These are phyloP conservation scores for Metaphire vulgaris DNA, from an alignment of 1,140 invertebrate genomes.

Conservation along the genomic window DNA sequence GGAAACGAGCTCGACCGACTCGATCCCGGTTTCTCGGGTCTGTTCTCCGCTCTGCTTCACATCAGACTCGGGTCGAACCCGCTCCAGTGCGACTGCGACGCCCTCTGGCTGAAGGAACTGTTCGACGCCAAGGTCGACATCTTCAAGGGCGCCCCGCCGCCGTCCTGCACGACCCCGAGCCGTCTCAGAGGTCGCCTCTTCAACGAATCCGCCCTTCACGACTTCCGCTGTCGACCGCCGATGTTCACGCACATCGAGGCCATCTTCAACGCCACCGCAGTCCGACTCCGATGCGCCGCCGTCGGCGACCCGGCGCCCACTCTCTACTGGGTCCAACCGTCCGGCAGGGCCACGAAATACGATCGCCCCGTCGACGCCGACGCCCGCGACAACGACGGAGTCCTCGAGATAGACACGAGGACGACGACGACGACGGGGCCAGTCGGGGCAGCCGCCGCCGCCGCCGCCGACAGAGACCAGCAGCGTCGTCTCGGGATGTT, in stretches of 20 bases:
- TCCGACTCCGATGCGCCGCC: constrained; percentile 43
- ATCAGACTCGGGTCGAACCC: constrained; percentile 45
- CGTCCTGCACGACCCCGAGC: constrained; percentile 40
- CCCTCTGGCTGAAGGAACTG: constrained; percentile 45
- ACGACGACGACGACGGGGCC: constrained; percentile 4
- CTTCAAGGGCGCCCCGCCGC: constrained; percentile 38
- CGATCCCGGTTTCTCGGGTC: constrained; percentile 36
- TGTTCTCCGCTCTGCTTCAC: constrained; percentile 44
- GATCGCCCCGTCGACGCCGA: not conserved
- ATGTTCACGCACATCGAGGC: constrained; percentile 49
- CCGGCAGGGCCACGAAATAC: constrained; percentile 29
- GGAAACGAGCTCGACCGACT: constrained; percentile 45
- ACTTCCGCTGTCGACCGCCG: constrained; percentile 43
- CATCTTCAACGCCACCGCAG: constrained; percentile 40
- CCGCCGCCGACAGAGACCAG: no score
- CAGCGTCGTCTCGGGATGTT: constrained; percentile 34
- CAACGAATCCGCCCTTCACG: constrained; percentile 37
- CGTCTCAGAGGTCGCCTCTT: constrained; percentile 38
- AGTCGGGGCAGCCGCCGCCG: not conserved
- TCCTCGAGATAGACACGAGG: not conserved
- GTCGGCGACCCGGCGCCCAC: constrained; percentile 47
- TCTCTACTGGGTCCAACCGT: constrained; percentile 45
- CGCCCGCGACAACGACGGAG: no score
- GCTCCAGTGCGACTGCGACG: constrained; percentile 49
- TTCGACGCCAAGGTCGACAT: constrained; percentile 35